Evolutionary conservation across 2,113 vertebrate species (phyloP), one percentile per base, ranked within the genome.

Genomic region (Mus spicilegus): DNA sequence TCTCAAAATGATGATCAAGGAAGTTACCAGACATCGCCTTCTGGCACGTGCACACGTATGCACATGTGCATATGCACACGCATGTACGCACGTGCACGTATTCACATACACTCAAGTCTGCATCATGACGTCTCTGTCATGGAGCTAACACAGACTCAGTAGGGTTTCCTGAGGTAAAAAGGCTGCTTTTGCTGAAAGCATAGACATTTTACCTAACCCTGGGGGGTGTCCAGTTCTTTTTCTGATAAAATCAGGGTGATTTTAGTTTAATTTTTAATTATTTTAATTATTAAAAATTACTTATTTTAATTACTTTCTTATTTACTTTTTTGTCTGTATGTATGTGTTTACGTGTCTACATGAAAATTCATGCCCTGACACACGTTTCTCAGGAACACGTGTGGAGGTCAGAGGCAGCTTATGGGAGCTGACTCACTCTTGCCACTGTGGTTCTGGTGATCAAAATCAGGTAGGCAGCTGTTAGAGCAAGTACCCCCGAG

Each of bases 181-280:
- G 67, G 7, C 54, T 89, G 42, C 67, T 77, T 95, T 93, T 93
- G 56, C 87, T 91, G 87, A 63, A 26, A 95, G 65, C 9, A n/a
- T 28, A 73, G 39, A 67, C 56, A 69, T 88, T 96, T 82, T 95
- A 93, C 46, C 24, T 91, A 88, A 49, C 42, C 51, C 49, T 69
- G 1, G 63, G 56, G 7, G 7, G 7, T 89, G 33, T 4, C 26
- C 20, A n/a, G 93, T 96, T 42, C 17, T 89, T 75, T 96, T 87
- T 12, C 80, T 93, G 42, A 73, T 87, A 42, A 24, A 94, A 73
- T 13, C 42, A 73, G 82, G 42, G 24, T 26, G 76, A 10, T 95
- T 95, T 42, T 67, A 95, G 42, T 65, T 84, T 84, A 42, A 46
- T 67, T 86, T 86, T 85, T 33, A 65, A 46, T 3, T 63, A 58